A percentile compares a stretch with the other conserved stretches of the same genome.
Conservation (phyloP, 2,797 vertebrate species). For the Cercopithecus petaurista region DNA sequence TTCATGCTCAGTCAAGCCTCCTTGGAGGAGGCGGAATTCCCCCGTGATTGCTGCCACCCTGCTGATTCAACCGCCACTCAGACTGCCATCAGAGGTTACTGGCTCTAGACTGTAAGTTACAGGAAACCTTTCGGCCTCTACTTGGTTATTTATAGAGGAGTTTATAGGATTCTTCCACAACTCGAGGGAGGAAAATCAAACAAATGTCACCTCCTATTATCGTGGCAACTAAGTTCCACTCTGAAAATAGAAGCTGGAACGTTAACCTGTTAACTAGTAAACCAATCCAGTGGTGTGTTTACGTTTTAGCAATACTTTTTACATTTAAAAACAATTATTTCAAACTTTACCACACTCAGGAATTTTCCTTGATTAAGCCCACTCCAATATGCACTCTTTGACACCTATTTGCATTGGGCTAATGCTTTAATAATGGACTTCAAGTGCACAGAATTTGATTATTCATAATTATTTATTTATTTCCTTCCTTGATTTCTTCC, state of each 20-base stretch:
- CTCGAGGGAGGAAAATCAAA: constrained; percentile 66
- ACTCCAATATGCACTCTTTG: neutral
- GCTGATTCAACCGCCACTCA: constrained; percentile 76
- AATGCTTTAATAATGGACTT: constrained; percentile 2
- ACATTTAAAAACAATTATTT: neutral
- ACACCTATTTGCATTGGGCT: neutral
- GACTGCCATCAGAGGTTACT: constrained; percentile 67
- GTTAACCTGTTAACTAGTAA: constrained; percentile 37
- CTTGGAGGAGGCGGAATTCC: constrained; percentile 62
- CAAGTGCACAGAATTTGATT: neutral
- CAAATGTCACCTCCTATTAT: constrained; percentile 77
- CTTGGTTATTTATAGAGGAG: constrained; percentile 78
- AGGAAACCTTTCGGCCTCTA: constrained; percentile 77
- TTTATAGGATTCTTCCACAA: constrained; percentile 77
- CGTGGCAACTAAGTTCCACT: constrained; percentile 67
- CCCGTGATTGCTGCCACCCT: constrained; percentile 64
- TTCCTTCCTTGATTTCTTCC: neutral
- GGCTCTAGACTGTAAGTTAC: constrained; percentile 72
- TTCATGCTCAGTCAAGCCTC: constrained; percentile 56
- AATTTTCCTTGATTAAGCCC: neutral
- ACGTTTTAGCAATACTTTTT: constrained; percentile 12
- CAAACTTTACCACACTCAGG: neutral
- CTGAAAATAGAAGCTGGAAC: constrained; percentile 75
- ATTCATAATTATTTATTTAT: neutral
- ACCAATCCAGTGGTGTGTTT: neutral